Base-by-base conservation (phyloP, 2,797 vertebrate species). In the Apogon hyalosoma region DNA sequence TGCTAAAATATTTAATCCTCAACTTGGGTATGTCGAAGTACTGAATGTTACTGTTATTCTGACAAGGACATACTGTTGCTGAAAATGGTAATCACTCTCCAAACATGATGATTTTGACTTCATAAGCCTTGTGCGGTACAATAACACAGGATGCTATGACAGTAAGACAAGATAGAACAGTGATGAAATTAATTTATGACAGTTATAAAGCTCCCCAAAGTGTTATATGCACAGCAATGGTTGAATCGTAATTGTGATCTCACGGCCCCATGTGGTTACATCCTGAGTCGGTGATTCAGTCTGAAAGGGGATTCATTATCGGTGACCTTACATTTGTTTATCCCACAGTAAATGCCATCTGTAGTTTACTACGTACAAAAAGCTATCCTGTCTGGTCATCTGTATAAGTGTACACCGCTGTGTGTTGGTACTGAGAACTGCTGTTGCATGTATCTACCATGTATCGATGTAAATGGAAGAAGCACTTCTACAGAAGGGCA, bases 381-480 rank as follows among this genome's bases (percentile, higher is more conserved):
- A 31, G 7, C 19, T 36, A 16, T 69, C 47, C 24, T 11, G 14
- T 4, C 10, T 10, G 31, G 6, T 49, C 43, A 40, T 14, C 19
- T 19, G 4, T 31, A 14, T n/a, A 61, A 14, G 12, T 39, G 11
- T 42, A 24, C 18, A 15, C 2, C 12, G 11, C n/a, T 38, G 33
- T 50, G 12, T 58, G 13, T 36, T 49, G 24, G 18, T 36, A 36
- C 7, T 36, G 33, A 36, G 15, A 49, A 61, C n/a, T 11, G 19
- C 33, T 36, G 39, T 36, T 16, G 11, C 10, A 10, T 9, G 33
- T 8, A 36, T 36, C 33, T 36, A 36, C 7, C 2, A 74, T 74
- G 50, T 63, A 72, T 47, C 33, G 33, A 79, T 83, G 78, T 66
- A 83, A 81, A 83, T 84, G 28, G 0, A 72, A 46, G 19, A 7